These are phyloP conservation scores for Steinernema carpocapsae DNA, from an alignment of 2,888 invertebrate genomes.

Conservation along the genomic window DNA sequence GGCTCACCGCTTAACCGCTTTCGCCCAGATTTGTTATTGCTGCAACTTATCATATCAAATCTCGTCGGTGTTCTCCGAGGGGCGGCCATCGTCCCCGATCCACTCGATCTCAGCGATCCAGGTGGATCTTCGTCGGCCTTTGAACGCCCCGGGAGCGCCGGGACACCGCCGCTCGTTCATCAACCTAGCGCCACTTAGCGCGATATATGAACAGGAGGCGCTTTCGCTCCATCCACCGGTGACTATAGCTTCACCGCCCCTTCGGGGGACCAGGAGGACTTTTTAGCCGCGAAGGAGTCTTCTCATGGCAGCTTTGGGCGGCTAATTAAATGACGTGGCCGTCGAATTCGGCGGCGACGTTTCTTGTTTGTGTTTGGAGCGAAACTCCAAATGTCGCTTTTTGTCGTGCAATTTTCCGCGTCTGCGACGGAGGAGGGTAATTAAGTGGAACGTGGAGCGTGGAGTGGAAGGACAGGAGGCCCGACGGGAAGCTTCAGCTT, in stretches of 20 bases:
- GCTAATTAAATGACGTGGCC: too few species aligned
- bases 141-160: slow-evolving; percentile 22
- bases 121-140: neutral
- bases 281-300: too few species aligned
- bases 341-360: neutral
- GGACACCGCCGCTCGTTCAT: slow-evolving; percentile 23
- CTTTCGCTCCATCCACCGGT: neutral
- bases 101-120: neutral
- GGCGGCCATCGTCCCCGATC: too few species aligned
- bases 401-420: too few species aligned
- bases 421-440: too few species aligned
- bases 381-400: too few species aligned
- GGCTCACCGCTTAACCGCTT: neutral
- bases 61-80: neutral
- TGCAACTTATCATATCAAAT: slow-evolving; percentile 22
- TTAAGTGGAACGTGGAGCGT: too few species aligned
- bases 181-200: slow-evolving; percentile 30
- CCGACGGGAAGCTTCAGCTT: too few species aligned
- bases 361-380: neutral
- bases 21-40: slow-evolving; percentile 26
- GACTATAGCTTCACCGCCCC: neutral
- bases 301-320: too few species aligned
- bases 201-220: neutral
- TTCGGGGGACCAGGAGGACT: too few species aligned
- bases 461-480: too few species aligned